These are phyloP conservation scores for Sepiola atlantica DNA, from an alignment of 2,888 invertebrate genomes.

Conservation along the genomic window DNA sequence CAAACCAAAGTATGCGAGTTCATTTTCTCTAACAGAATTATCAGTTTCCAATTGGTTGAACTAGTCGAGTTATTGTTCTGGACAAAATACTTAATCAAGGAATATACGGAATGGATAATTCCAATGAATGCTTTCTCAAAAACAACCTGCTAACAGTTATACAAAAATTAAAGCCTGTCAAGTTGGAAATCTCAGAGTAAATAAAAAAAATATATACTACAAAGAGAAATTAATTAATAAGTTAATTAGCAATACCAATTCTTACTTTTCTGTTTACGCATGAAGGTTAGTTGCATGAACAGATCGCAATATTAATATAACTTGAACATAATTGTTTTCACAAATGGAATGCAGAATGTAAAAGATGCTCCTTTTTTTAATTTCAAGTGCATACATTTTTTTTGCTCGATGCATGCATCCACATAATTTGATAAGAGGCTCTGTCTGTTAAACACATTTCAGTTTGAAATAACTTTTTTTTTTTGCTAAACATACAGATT, in stretches of 20 bases:
- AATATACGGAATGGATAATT: not conserved
- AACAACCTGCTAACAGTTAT: not conserved
- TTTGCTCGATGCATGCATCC: too few species aligned
- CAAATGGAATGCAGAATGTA: not conserved
- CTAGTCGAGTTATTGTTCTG: not conserved
- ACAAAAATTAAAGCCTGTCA: not conserved
- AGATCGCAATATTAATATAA: not conserved
- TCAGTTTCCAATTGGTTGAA: not conserved
- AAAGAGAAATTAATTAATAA: not conserved
- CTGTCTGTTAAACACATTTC: too few species aligned
- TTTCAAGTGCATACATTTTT: too few species aligned
- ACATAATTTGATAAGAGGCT: too few species aligned
- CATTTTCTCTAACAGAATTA: not conserved
- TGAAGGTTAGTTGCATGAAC: not conserved
- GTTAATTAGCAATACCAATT: not conserved
- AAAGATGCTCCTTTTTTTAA: not conserved
- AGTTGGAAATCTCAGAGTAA: not conserved
- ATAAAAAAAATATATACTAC: not conserved
- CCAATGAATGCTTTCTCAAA: not conserved
- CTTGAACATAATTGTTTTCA: not conserved
- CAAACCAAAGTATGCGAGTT: not conserved
- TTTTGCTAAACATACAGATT: too few species aligned
- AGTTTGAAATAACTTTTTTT: not conserved
- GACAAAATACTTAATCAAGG: not conserved
- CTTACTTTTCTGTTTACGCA: not conserved